These are phyloP conservation scores for Vulpes lagopus DNA, from an alignment of 2,113 vertebrate species.

Conservation along the genomic window DNA sequence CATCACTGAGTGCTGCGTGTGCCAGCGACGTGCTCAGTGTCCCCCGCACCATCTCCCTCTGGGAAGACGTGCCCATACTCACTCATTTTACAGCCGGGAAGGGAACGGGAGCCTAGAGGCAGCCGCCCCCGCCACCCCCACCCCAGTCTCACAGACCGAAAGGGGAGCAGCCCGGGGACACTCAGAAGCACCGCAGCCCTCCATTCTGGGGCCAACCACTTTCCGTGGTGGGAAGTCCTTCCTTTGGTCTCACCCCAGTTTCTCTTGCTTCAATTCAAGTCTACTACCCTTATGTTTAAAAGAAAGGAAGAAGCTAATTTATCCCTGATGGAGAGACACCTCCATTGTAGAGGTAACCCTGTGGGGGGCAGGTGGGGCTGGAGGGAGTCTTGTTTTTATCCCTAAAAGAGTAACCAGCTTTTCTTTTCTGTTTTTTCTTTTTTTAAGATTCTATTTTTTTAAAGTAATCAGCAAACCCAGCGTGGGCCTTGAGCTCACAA, in stretches of 20 bases:
- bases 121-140: fast-evolving
- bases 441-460: not conserved
- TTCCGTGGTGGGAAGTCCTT: not conserved
- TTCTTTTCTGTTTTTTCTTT: not conserved
- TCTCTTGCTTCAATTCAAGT: not conserved
- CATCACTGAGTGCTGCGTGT: fast-evolving
- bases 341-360: too few relatives aligned
- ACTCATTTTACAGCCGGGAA: not conserved
- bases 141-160: not conserved
- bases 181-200: fast-evolving
- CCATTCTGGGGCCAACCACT: fast-evolving
- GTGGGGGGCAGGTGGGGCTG: fast-evolving
- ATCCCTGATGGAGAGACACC: fast-evolving
- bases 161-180: not conserved
- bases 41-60: not conserved
- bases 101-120: fast-evolving
- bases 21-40: fast-evolving
- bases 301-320: not conserved
- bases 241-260: not conserved
- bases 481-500: not conserved
- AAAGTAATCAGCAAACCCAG: not conserved
- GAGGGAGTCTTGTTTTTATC: not conserved
- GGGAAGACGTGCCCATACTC: not conserved
- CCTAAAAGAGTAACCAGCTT: not conserved
- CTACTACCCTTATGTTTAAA: not conserved